These are phyloP conservation scores for Drosophila nebulosa DNA, from an alignment of 1,140 invertebrate species.

Conservation along the genomic window DNA sequence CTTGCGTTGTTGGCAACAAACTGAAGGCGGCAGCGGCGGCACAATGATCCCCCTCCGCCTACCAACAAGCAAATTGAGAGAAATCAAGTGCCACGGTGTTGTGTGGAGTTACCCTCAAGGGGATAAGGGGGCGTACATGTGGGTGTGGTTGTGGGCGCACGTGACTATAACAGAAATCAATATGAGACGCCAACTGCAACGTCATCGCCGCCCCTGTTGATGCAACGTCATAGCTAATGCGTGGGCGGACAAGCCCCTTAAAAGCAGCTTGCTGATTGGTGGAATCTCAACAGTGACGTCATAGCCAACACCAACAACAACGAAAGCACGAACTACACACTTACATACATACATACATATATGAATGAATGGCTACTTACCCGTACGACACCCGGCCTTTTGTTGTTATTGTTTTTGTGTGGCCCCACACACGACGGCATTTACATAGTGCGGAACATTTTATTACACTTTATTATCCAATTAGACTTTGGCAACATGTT, in stretches of 20 bases:
- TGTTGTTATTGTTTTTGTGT: background rate
- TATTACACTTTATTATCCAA: conserved; percentile 19
- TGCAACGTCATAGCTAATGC: conserved; percentile 9
- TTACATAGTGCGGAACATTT: background rate
- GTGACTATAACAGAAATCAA: conserved; percentile 27
- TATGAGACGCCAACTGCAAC: background rate
- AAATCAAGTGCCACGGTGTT: background rate
- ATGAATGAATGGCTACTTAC: background rate
- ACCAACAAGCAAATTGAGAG: background rate
- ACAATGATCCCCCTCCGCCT: background rate
- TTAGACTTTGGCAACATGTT: conserved; percentile 8
- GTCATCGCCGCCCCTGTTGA: background rate
- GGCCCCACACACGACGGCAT: background rate
- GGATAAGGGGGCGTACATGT: background rate
- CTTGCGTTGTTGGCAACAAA: conserved; percentile 37
- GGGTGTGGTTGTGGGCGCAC: conserved; percentile 1
- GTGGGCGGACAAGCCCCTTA: conserved; percentile 56
- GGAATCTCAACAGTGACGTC: conserved; percentile 33
- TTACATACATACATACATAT: background rate
- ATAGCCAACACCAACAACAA: conserved; percentile 9
- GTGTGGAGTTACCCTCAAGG: background rate
- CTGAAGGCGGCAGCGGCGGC: conserved; percentile 13
- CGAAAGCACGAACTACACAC: conserved; percentile 13
- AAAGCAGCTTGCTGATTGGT: conserved; percentile 53
- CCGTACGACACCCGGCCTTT: background rate